Base-by-base conservation (phyloP, 2,888 invertebrate species). In the Galeopsomyia nigrocyanea region DNA sequence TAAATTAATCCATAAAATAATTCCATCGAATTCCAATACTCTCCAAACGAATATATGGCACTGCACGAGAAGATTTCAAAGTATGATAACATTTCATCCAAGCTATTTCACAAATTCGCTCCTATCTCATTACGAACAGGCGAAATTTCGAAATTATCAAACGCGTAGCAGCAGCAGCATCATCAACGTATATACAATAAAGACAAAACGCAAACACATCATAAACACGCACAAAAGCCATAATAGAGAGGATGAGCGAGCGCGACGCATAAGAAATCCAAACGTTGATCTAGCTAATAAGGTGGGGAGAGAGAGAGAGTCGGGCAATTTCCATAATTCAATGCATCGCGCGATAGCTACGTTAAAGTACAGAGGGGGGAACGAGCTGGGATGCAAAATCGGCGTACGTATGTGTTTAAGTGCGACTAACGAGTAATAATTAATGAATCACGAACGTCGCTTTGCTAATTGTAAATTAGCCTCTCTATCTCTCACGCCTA, bases 401-500 rank as follows among this genome's bases (percentile, higher is more conserved):
- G 39, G 19, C 46, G 46, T 46, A 31, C 16, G 31, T n/a, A 26
- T 5, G 51, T n/a, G 39, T 10, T 6, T 49, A 31, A 6, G 49
- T 21, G 19, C n/a, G n/a, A 49, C 26, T 74, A 71, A 74, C 74
- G 74, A 71, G 74, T 74, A 78, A 78, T 78, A 79, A 79, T 79
- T 79, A 79, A 69, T 39, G 71, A 77, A 77, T 78, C 77, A 7
- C 39, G 75, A 72, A 78, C 79, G 26, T 26, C 26, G 79, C 77
- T 76, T 39, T 75, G 77, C 75, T 78, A 77, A 79, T 79, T 79
- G 77, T 78, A 78, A 78, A 79, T 79, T 79, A 79, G 77, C 74
- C 64, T 9, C 75, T 0, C 63, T 26, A 26, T 26, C 2, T 5
- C 26, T 2, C 26, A 5, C 26, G n/a, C n/a, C n/a, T n/a, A n/a